These are phyloP conservation scores for Propithecus perrieri DNA, from an alignment of 2,797 vertebrate genomes.

Conservation along the genomic window DNA sequence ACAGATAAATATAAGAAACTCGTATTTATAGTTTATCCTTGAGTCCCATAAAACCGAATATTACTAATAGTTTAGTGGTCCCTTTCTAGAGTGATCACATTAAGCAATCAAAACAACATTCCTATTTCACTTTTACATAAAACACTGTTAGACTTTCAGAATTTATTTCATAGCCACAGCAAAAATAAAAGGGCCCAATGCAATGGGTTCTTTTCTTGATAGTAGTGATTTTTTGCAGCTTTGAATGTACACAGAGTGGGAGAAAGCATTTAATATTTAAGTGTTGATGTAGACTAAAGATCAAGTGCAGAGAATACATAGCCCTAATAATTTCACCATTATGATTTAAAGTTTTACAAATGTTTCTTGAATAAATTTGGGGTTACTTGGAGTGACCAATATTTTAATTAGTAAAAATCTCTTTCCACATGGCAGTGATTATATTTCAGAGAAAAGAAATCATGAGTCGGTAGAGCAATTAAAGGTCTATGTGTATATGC, in stretches of 20 bases:
- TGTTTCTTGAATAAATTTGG: slow-evolving; percentile 47
- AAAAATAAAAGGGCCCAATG: not conserved
- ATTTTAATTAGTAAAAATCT: slow-evolving; percentile 70
- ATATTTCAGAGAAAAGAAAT: too few relatives aligned
- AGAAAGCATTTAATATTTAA: not conserved
- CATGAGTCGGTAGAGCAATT: too few relatives aligned
- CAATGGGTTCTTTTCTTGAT: not conserved
- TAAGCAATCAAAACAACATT: not conserved
- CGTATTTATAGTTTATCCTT: not conserved
- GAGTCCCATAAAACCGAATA: not conserved
- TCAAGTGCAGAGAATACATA: not conserved
- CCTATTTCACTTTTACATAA: not conserved
- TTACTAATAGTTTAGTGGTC: not conserved
- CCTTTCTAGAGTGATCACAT: not conserved
- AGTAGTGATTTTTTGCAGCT: not conserved
- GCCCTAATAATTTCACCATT: not conserved
- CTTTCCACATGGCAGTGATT: too few relatives aligned
- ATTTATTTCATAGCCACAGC: not conserved
- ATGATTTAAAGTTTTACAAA: not conserved
- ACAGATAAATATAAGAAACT: not conserved
- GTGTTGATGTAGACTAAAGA: not conserved
- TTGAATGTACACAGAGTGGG: not conserved
- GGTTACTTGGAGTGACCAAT: slow-evolving; percentile 34
- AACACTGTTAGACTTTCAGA: not conserved
- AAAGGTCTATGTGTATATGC: too few relatives aligned